phyloP scores from a whole-genome alignment of 2,888 invertebrate species.

The Callyntrura guangdongensis region DNA sequence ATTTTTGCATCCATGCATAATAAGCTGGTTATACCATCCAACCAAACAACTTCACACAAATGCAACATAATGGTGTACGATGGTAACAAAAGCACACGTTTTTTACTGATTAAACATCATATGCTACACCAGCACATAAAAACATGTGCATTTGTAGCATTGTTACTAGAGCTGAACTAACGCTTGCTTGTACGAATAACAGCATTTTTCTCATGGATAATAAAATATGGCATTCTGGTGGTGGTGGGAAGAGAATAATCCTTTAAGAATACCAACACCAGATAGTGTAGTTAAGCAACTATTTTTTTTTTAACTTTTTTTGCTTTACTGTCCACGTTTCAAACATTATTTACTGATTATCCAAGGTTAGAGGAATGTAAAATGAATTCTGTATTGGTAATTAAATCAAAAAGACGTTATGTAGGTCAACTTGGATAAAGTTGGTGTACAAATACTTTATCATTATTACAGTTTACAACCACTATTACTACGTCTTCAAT shows the following conservation, averaged over 20 bases:
- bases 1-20: slow-evolving; percentile 38
- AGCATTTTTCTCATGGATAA: slow-evolving; percentile 37
- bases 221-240: not conserved
- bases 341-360: slow-evolving; percentile 6
- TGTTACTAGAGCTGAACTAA: not conserved
- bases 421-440: not conserved
- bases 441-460: too few species aligned
- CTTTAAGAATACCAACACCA: not conserved
- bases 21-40: not conserved
- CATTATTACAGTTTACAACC: too few species aligned
- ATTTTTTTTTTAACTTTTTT: too few species aligned
- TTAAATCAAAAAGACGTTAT: slow-evolving; percentile 13
- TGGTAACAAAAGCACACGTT: not conserved
- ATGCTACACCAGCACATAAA: not conserved
- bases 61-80: slow-evolving; percentile 1
- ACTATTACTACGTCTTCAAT: too few species aligned
- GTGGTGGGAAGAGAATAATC: not conserved
- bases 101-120: slow-evolving; percentile 8
- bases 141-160: too few species aligned
- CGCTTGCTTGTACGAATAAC: not conserved
- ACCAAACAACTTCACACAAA: not conserved
- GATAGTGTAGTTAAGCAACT: not conserved
- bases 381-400: not conserved
- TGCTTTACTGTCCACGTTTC: not conserved
- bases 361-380: slow-evolving; percentile 25